Conservation (phyloP, 2,113 vertebrate genomes). For the Poeciliopsis occidentalis region DNA sequence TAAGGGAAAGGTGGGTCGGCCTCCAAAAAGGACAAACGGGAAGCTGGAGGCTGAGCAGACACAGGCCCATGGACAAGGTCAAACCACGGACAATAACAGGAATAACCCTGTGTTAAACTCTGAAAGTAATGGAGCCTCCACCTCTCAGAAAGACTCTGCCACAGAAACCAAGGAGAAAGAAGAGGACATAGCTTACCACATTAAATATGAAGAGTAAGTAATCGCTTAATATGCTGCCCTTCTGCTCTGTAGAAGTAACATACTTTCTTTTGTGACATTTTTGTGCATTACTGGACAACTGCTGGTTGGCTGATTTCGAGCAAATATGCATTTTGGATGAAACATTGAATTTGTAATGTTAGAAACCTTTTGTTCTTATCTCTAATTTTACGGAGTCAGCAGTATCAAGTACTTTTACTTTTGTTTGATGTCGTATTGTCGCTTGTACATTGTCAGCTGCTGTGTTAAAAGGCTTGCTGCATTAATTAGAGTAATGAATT, state of each 20-base stretch:
- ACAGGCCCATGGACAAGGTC: slow-evolving; percentile 55
- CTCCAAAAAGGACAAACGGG: slow-evolving; percentile 93
- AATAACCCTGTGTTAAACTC: slow-evolving; percentile 81
- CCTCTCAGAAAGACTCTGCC: slow-evolving; percentile 87
- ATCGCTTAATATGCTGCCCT: slow-evolving; percentile 5
- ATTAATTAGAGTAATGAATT: too few relatives aligned
- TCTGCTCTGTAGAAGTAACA: neutral
- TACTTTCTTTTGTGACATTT: neutral
- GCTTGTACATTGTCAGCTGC: too few relatives aligned
- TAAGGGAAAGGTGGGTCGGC: slow-evolving; percentile 86
- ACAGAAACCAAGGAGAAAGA: slow-evolving; percentile 70
- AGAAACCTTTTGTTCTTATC: too few relatives aligned
- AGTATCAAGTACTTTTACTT: too few relatives aligned
- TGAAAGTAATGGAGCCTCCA: slow-evolving; percentile 87
- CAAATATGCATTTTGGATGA: too few relatives aligned
- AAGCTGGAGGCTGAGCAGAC: slow-evolving; percentile 79
- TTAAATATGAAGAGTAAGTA: slow-evolving; percentile 99
- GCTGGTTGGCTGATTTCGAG: neutral
- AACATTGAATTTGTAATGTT: too few relatives aligned
- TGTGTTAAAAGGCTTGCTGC: too few relatives aligned
- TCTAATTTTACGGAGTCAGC: too few relatives aligned
- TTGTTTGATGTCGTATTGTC: too few relatives aligned
- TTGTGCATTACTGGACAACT: neutral
- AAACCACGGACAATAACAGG: slow-evolving; percentile 84
- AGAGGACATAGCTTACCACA: slow-evolving; percentile 93